These are phyloP conservation scores for Conus ventricosus DNA, from an alignment of 1,140 invertebrate genomes.

Conservation along the genomic window DNA sequence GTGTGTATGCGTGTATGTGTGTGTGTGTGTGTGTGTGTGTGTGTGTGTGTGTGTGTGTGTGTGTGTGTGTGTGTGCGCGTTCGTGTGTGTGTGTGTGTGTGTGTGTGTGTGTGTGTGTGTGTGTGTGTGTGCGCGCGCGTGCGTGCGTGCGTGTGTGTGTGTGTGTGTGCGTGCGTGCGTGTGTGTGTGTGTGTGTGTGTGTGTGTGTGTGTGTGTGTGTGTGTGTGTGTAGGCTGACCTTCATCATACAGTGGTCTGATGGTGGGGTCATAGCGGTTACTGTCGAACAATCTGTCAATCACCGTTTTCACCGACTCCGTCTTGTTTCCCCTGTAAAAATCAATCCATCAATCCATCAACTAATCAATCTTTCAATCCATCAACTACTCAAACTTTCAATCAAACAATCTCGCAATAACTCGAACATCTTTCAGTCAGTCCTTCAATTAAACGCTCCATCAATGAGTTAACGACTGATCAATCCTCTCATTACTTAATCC, in stretches of 20 bases:
- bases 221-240: neutral
- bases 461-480: too few species aligned
- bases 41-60: neutral
- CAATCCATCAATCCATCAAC: too few species aligned
- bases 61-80: neutral
- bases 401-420: too few species aligned
- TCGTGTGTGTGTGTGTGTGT: too few species aligned
- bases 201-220: neutral
- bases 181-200: slow-evolving; percentile 1
- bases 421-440: too few species aligned
- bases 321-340: too few species aligned
- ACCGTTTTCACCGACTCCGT: too few species aligned
- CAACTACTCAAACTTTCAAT: too few species aligned
- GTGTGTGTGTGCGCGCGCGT: neutral
- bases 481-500: too few species aligned
- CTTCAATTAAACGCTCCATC: too few species aligned
- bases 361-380: too few species aligned
- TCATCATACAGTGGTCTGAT: neutral
- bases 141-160: neutral
- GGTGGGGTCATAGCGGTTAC: neutral
- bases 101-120: neutral
- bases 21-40: neutral
- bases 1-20: too few species aligned
- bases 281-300: neutral
- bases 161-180: neutral